A percentile compares a stretch with the other conserved stretches of the same genome.
Conservation (phyloP, 2,888 invertebrate genomes). For the Meloe dianella region DNA sequence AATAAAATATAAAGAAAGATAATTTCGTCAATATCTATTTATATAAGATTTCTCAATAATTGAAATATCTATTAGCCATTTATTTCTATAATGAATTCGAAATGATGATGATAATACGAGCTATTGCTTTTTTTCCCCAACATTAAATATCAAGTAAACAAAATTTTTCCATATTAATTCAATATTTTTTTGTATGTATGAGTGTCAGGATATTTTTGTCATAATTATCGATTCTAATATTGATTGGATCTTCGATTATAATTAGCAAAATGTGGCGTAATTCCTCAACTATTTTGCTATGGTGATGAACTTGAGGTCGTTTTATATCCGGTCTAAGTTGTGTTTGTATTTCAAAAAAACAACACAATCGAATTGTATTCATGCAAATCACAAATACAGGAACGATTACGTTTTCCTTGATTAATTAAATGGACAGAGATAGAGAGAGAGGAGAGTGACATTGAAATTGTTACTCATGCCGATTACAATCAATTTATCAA, state of each 20-base stretch:
- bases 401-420: background rate
- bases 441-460: background rate
- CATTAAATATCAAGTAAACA: background rate
- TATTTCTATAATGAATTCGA: background rate
- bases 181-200: background rate
- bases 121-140: no score
- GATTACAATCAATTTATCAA: no score
- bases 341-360: background rate
- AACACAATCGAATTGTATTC: background rate
- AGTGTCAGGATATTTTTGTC: background rate
- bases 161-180: background rate
- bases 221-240: background rate
- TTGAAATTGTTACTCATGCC: no score
- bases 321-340: background rate
- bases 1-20: background rate
- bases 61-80: background rate
- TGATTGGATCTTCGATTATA: background rate
- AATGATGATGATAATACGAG: background rate
- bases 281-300: background rate
- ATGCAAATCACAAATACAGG: background rate
- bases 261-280: background rate
- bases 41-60: background rate
- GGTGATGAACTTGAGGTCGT: slow-evolving; percentile 8
- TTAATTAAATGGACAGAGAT: background rate
- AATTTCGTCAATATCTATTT: slow-evolving; percentile 12